These are phyloP conservation scores for Sebastes elongatus DNA, from an alignment of 2,797 vertebrate genomes.

Conservation along the genomic window DNA sequence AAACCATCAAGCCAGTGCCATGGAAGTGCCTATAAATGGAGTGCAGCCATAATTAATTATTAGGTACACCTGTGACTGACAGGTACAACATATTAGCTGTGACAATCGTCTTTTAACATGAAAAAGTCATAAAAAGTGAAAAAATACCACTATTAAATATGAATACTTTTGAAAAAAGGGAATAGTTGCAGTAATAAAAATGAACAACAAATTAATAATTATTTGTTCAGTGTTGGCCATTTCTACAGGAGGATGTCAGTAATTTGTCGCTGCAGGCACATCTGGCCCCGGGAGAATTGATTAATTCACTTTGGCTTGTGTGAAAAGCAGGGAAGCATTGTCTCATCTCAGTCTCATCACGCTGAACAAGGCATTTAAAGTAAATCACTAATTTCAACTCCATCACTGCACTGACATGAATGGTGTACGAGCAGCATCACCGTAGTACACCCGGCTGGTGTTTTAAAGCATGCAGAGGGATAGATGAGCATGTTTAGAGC, in stretches of 20 bases:
- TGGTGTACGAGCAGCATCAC: conserved; percentile 1
- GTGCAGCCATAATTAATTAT: not conserved
- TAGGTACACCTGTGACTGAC: not conserved
- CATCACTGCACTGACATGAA: conserved; percentile 33
- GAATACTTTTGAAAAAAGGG: not conserved
- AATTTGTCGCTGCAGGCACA: conserved; percentile 44
- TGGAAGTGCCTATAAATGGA: not conserved
- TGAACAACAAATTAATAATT: not conserved
- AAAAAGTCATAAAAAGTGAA: not conserved
- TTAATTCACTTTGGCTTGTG: conserved; percentile 23
- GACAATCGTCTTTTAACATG: accelerated
- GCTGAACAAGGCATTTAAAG: conserved; percentile 52
- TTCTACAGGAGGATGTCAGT: conserved; percentile 18
- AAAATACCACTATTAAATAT: not conserved
- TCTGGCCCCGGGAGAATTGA: conserved; percentile 49
- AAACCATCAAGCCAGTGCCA: not conserved
- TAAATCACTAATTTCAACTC: conserved; percentile 43
- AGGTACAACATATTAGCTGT: not conserved
- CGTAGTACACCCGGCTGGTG: conserved; percentile 17
- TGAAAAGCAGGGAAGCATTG: conserved; percentile 22
- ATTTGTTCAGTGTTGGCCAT: conserved; percentile 24
- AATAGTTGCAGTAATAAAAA: not conserved
- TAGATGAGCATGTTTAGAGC: not conserved
- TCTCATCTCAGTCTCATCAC: conserved; percentile 22
- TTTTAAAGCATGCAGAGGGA: conserved; percentile 17